Evolutionary conservation across 2,113 vertebrate genomes (phyloP).

Genomic region (Promerops cafer): DNA sequence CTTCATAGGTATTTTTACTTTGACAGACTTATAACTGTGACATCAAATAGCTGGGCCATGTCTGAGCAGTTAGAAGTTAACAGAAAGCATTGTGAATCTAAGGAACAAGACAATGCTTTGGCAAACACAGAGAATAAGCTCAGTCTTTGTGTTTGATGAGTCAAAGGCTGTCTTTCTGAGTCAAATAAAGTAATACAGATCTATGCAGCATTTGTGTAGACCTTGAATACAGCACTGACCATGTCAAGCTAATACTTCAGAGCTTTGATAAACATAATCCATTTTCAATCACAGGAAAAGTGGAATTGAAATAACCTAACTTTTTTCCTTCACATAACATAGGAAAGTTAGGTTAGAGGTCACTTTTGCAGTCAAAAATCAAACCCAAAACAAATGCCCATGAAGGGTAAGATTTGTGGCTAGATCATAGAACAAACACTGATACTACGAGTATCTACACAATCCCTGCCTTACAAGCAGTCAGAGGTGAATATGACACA

Average conservation of each 20-base stretch:
- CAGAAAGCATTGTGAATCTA: background rate
- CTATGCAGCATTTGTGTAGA: background rate
- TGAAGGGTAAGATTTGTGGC: background rate
- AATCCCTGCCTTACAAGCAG: background rate
- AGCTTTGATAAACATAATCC: background rate
- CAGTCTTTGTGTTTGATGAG: background rate
- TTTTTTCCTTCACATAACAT: background rate
- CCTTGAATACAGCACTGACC: background rate
- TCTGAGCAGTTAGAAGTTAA: background rate
- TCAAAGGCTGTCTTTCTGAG: background rate
- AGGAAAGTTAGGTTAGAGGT: background rate
- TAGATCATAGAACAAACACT: background rate
- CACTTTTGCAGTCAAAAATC: background rate
- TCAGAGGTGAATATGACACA: background rate
- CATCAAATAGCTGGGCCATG: background rate
- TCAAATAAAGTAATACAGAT: background rate
- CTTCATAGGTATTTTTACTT: background rate
- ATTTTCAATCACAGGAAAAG: background rate
- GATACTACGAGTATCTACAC: background rate
- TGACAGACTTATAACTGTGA: background rate
- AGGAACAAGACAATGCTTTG: background rate
- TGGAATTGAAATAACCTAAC: background rate
- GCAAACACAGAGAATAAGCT: background rate
- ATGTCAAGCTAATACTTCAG: background rate
- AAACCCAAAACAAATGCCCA: background rate